These are phyloP conservation scores for Setipinna tenuifilis DNA, from an alignment of 2,797 vertebrate genomes.

Conservation along the genomic window DNA sequence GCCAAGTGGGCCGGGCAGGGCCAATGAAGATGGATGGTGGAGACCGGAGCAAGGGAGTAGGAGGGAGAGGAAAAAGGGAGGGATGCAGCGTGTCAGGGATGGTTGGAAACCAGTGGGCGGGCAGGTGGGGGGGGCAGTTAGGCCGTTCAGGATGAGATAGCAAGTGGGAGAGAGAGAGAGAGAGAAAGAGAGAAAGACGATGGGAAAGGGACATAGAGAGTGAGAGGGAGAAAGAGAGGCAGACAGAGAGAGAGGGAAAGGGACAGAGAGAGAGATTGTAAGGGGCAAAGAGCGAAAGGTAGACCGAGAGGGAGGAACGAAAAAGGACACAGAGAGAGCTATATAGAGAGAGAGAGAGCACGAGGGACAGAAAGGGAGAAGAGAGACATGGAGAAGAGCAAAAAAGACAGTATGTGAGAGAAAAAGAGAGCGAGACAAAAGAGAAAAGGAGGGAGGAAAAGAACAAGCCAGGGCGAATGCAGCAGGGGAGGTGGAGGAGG, in stretches of 20 bases:
- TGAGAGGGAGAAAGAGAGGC: neutral
- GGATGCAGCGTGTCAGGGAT: neutral
- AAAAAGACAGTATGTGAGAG: neutral
- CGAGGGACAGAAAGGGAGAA: neutral
- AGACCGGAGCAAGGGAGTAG: neutral
- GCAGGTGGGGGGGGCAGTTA: neutral
- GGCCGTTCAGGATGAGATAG: neutral
- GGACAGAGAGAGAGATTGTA: no score
- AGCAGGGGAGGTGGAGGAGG: conserved; percentile 38
- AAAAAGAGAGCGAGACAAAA: neutral
- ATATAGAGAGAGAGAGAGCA: neutral
- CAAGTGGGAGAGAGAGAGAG: neutral
- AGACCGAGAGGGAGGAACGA: no score
- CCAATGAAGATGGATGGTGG: neutral
- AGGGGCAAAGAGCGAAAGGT: no score
- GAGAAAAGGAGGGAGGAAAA: neutral
- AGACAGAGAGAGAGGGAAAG: neutral
- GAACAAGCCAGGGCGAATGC: conserved; percentile 23
- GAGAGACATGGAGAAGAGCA: neutral
- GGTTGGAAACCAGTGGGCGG: neutral
- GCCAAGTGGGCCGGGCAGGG: neutral
- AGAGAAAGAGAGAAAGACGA: neutral
- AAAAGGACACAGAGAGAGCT: no score
- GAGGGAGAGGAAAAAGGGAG: conserved; percentile 1
- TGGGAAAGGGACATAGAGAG: neutral